Conservation (phyloP, 2,797 vertebrate genomes). For the Lateolabrax maculatus region DNA sequence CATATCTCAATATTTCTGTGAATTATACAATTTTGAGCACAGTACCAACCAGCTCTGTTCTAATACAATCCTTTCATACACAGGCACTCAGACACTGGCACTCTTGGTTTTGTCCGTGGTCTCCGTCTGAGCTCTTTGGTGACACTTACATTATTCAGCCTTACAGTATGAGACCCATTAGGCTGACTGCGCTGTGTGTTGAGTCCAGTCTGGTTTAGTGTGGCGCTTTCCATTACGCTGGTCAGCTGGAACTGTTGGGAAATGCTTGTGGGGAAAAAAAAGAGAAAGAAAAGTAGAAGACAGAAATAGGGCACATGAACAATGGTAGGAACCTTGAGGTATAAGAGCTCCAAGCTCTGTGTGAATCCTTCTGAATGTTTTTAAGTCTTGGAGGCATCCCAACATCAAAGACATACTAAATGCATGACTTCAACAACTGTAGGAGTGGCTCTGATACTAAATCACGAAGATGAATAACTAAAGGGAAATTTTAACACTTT, state of each 20-base stretch:
- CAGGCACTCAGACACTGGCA: conserved; percentile 4
- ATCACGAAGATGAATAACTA: conserved; percentile 18
- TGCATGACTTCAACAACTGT: conserved; percentile 20
- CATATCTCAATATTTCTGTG: neutral
- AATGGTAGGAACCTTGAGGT: conserved; percentile 1
- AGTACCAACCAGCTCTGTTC: neutral
- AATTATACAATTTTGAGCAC: neutral
- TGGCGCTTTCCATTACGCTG: conserved; percentile 50
- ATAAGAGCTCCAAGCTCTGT: neutral
- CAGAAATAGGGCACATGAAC: conserved; percentile 39
- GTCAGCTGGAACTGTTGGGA: conserved; percentile 48
- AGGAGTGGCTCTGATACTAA: neutral
- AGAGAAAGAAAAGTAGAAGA: neutral
- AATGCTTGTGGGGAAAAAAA: conserved; percentile 2
- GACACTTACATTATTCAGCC: conserved; percentile 59
- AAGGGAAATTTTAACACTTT: too few species aligned
- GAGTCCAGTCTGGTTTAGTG: conserved; percentile 45
- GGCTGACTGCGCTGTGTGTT: conserved; percentile 17
- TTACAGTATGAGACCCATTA: conserved; percentile 46
- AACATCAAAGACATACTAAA: conserved; percentile 22
- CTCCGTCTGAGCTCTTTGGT: conserved; percentile 41
- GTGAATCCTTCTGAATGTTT: neutral
- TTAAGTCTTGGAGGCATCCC: conserved; percentile 24
- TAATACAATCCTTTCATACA: neutral
- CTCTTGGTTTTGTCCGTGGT: conserved; percentile 34